These are phyloP conservation scores for Drosophila kanapiae DNA, from an alignment of 1,140 invertebrate genomes.

Conservation along the genomic window DNA sequence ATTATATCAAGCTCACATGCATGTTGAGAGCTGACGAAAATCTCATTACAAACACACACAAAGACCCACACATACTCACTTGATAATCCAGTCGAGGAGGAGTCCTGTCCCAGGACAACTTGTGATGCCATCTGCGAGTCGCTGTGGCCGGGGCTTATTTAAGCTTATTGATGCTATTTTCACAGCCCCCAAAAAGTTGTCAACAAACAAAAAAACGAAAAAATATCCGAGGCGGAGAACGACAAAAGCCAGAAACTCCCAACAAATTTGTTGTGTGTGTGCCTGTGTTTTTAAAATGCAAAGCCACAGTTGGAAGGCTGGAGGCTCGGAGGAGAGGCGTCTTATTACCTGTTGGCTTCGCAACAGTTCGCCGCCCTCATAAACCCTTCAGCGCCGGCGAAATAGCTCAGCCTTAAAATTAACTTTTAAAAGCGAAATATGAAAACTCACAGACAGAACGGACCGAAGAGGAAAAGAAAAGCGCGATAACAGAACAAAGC, in stretches of 20 bases:
- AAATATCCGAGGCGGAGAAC: background rate
- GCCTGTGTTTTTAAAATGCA: slow-evolving; percentile 76
- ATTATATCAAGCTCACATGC: slow-evolving; percentile 18
- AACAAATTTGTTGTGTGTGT: slow-evolving; percentile 49
- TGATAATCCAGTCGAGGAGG: slow-evolving; percentile 45
- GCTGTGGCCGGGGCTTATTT: slow-evolving; percentile 60
- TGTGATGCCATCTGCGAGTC: slow-evolving; percentile 52
- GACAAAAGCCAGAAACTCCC: slow-evolving; percentile 24
- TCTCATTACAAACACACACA: slow-evolving; percentile 52
- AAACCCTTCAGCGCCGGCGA: slow-evolving; percentile 65
- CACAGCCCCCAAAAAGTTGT: slow-evolving; percentile 32
- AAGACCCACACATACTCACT: slow-evolving; percentile 17
- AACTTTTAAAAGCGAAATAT: slow-evolving; percentile 73
- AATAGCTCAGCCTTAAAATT: slow-evolving; percentile 83
- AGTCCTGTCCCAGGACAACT: slow-evolving; percentile 47
- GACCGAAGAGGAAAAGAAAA: slow-evolving; percentile 8
- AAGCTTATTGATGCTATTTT: slow-evolving; percentile 78
- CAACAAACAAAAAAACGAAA: background rate
- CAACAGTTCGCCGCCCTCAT: slow-evolving; percentile 54
- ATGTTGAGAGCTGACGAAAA: slow-evolving; percentile 34
- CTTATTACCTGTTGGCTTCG: slow-evolving; percentile 46
- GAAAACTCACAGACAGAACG: slow-evolving; percentile 28
- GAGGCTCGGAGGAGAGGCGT: background rate
- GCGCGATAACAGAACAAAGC: slow-evolving; percentile 37
- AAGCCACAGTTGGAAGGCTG: slow-evolving; percentile 46